Evolutionary conservation across 2,113 vertebrate species (phyloP).

Genomic region (Podiceps cristatus): DNA sequence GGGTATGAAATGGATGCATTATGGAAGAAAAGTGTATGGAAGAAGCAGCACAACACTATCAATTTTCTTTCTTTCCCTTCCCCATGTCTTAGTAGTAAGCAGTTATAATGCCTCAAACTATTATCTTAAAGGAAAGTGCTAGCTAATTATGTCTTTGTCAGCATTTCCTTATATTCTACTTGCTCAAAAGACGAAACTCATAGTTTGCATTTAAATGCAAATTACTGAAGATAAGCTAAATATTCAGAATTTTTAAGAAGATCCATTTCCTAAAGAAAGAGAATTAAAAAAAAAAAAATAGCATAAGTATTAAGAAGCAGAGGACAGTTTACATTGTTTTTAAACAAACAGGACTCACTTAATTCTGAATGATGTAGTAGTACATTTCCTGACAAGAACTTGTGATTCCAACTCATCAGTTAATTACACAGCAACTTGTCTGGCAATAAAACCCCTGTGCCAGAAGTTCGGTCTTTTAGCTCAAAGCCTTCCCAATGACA

Average conservation of each 20-base stretch:
- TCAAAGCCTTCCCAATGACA: background rate
- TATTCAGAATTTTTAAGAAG: background rate
- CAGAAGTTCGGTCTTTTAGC: background rate
- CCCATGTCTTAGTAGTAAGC: background rate
- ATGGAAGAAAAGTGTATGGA: background rate
- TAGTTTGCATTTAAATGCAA: constrained; percentile 33
- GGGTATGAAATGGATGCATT: background rate
- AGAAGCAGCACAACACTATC: background rate
- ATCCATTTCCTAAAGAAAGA: background rate
- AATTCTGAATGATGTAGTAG: background rate
- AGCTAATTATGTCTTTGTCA: constrained; percentile 59
- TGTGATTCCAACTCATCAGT: background rate
- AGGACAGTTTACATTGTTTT: background rate
- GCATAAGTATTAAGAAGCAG: background rate
- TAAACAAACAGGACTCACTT: background rate
- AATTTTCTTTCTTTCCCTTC: background rate
- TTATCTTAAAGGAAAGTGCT: constrained; percentile 17
- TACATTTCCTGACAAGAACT: background rate
- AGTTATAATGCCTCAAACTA: constrained; percentile 1
- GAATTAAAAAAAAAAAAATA: background rate
- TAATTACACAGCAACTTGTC: constrained; percentile 9
- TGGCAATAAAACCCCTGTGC: background rate
- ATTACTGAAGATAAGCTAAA: constrained; percentile 44
- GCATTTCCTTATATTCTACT: constrained; percentile 40
- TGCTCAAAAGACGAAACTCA: constrained; percentile 31